These are phyloP conservation scores for Orgyia antiqua DNA, from an alignment of 2,888 invertebrate species.

Conservation along the genomic window DNA sequence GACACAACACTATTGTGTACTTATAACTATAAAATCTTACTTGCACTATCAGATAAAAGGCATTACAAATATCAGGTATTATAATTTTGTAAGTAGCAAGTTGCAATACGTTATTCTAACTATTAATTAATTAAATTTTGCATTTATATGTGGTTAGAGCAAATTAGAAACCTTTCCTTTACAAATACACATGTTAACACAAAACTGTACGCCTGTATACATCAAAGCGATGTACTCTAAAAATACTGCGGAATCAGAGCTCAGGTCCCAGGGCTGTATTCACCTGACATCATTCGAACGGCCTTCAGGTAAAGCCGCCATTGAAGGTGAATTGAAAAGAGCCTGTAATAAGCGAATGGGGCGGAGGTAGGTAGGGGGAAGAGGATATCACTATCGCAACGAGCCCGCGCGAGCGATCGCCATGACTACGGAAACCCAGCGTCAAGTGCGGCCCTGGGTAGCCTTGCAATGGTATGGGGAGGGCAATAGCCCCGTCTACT, in stretches of 20 bases:
- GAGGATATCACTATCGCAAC: conserved; percentile 69
- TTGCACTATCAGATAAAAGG: too few species aligned
- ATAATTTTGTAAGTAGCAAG: too few species aligned
- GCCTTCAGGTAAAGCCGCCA: conserved; percentile 64
- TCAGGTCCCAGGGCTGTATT: conserved; percentile 28
- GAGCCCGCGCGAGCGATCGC: conserved; percentile 57
- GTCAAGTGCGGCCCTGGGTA: conserved; percentile 74
- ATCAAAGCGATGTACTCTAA: conserved; percentile 10
- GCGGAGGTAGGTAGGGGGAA: conserved; percentile 24
- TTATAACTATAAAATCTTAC: too few species aligned
- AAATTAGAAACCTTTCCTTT: background rate
- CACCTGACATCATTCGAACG: conserved; percentile 40
- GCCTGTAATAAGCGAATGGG: conserved; percentile 51
- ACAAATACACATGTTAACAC: background rate
- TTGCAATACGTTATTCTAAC: too few species aligned
- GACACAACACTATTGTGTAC: too few species aligned
- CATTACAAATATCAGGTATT: too few species aligned
- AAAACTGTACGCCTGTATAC: conserved; percentile 2
- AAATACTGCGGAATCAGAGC: conserved; percentile 30
- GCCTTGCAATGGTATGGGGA: conserved; percentile 78
- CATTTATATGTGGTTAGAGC: background rate
- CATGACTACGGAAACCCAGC: conserved; percentile 56
- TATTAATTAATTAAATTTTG: too few species aligned
- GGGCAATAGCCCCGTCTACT: conserved; percentile 73
- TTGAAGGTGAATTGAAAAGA: conserved; percentile 70